A percentile compares a stretch with the other conserved stretches of the same genome.
phyloP scores from a whole-genome alignment of 2,797 vertebrate species.

The Pipistrellus pipistrellus region DNA sequence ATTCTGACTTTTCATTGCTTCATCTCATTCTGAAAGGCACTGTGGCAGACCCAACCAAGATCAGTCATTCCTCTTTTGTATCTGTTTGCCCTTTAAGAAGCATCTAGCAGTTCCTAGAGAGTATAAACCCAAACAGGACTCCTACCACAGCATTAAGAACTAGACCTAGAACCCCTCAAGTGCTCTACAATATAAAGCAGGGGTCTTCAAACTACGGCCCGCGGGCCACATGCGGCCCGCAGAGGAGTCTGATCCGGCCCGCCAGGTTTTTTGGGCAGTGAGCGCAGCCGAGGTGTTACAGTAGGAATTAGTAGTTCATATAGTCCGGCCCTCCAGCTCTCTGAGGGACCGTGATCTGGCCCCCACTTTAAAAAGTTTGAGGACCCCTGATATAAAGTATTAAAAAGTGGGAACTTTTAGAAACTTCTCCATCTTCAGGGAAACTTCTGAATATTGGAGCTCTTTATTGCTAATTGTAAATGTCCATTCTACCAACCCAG shows the following conservation, averaged over 20 bases:
- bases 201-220: no score
- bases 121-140: not conserved
- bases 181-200: not conserved
- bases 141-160: not conserved
- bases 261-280: no score
- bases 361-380: no score
- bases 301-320: no score
- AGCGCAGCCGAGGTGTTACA: no score
- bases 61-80: not conserved
- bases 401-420: not conserved
- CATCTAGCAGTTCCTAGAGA: not conserved
- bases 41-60: not conserved
- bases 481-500: not conserved
- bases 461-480: slow-evolving; percentile 29
- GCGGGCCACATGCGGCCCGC: no score
- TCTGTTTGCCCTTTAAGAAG: not conserved
- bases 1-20: not conserved
- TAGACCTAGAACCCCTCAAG: not conserved
- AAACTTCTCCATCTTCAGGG: not conserved
- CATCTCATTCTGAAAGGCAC: not conserved
- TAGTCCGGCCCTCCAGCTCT: no score
- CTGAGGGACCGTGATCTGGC: no score
- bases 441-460: not conserved
- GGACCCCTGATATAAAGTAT: not conserved
- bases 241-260: no score